Evolutionary conservation across 2,888 invertebrate species (phyloP).

Genomic region (Lithophane semibrunnea): DNA sequence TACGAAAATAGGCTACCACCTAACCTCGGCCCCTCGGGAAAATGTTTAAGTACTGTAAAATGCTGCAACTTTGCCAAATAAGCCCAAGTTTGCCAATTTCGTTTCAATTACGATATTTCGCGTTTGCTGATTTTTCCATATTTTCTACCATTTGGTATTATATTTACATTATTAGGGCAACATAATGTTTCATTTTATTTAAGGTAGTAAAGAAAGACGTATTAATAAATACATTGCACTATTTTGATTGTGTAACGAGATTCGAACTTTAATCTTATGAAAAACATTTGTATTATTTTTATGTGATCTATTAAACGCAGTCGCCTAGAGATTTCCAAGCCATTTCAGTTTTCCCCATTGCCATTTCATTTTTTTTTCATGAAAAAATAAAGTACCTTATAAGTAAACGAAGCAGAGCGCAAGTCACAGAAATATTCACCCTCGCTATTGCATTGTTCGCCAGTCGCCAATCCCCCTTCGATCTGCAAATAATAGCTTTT

Average conservation of each 20-base stretch:
- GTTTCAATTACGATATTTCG: background rate
- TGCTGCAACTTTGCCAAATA: background rate
- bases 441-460: constrained; percentile 7
- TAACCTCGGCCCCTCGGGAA: background rate
- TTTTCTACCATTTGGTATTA: background rate
- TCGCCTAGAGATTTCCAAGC: constrained; percentile 8
- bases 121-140: background rate
- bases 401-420: background rate
- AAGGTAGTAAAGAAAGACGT: background rate
- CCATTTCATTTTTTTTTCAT: no score
- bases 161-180: background rate
- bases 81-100: background rate
- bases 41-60: background rate
- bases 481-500: constrained; percentile 10
- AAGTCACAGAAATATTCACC: constrained; percentile 30
- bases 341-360: background rate
- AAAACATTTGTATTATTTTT: no score
- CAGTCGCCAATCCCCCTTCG: constrained; percentile 11
- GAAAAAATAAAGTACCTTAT: background rate
- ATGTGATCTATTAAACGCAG: background rate
- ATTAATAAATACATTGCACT: background rate
- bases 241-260: constrained; percentile 35
- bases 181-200: background rate
- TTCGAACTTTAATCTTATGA: background rate
- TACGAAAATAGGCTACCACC: background rate